Evolutionary conservation across 2,888 invertebrate genomes (phyloP).

Genomic region (Reticulitermes lucifugus): DNA sequence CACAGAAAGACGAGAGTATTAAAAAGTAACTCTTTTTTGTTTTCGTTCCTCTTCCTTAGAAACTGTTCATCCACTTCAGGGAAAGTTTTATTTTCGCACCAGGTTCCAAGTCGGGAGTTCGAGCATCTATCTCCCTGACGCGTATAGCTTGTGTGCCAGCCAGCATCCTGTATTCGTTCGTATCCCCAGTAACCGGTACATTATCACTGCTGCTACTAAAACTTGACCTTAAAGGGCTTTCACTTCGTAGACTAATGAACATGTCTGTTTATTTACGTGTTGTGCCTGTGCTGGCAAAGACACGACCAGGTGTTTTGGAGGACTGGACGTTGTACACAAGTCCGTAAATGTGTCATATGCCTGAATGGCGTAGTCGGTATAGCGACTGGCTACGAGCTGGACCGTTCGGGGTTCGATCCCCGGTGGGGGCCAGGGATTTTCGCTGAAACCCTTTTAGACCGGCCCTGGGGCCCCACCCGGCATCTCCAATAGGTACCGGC

Average conservation of each 20-base stretch:
- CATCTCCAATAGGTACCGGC: no score
- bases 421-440: no score
- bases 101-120: slow-evolving; percentile 48
- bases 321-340: no score
- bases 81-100: slow-evolving; percentile 51
- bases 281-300: background rate
- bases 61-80: slow-evolving; percentile 49
- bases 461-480: no score
- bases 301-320: no score
- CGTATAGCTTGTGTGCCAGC: slow-evolving; percentile 5
- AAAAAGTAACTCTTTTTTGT: background rate
- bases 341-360: no score
- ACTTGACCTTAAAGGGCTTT: slow-evolving; percentile 43
- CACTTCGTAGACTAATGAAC: slow-evolving; percentile 48
- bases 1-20: background rate
- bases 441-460: no score
- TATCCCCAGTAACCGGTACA: slow-evolving; percentile 5
- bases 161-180: background rate
- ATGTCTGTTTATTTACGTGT: slow-evolving; percentile 45
- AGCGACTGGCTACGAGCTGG: no score
- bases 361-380: no score
- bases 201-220: slow-evolving; percentile 35
- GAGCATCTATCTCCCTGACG: slow-evolving; percentile 50
- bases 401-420: no score
- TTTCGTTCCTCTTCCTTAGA: slow-evolving; percentile 40